Base-by-base conservation (phyloP, 1,140 invertebrate species). In the Saccostrea echinata region DNA sequence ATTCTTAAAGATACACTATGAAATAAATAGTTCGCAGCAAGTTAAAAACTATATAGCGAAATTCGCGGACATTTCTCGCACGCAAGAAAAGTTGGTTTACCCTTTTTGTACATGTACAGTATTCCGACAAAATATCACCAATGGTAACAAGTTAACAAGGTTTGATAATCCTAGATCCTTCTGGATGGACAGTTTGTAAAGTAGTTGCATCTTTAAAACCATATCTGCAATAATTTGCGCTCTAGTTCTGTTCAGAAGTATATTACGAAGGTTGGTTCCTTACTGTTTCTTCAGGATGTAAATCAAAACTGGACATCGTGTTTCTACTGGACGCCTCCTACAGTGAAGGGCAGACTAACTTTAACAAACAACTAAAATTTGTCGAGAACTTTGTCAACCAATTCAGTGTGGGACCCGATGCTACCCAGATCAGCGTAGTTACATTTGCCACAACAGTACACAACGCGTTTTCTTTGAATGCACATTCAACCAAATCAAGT, bases 241-340 rank as follows among this genome's bases (percentile, higher is more conserved):
- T 43, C 35, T 43, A 3, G 1, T 43, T 43, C 6, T 6, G 6
- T 43, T 43, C 16, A 57, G 16, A 57, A 21, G 0, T 18, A 57
- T 57, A 21, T 57, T 4, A 57, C 21, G n/a, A n/a, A 2, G n/a
- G 0, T 61, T 6, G n/a, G 55, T 61, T 61, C 0, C 55, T 0
- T 57, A 13, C 18, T 24, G 8, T 80, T 43, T 80, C 24, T 24
- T 30, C 71, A 86, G 85, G 76, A 86, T 86, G 85, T 80, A 86
- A 24, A 8, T 68, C 57, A 13, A 84, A 88, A 24, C 30, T 82
- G 53, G 90, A 91, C 43, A 88, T 91, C 30, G 86, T 90, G 3
- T 91, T 91, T 55, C 61, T 91, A 11, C 53, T 91, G 24, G 90
- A 91, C 84, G 71, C 87, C 1, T 91, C 90, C 1, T 57, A 80